Evolutionary conservation across 2,888 invertebrate species (phyloP), one percentile per base, ranked within the genome.

Genomic region (Alloplasta piceator): DNA sequence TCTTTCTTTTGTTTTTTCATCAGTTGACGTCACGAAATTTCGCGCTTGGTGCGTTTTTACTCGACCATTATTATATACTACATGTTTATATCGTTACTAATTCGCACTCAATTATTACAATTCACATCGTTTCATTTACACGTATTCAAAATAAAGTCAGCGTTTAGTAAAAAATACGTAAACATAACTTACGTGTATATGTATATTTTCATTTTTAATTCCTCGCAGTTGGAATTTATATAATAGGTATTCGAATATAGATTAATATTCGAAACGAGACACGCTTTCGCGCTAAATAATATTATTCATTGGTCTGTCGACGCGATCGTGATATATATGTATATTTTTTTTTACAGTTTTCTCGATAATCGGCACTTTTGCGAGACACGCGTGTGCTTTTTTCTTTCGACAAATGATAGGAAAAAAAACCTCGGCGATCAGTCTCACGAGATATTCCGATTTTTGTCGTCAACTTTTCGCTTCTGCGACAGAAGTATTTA

Each of bases 231-330:
- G 74, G 74, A 75, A 75, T 60, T 60, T 64, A 73, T 83, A 87
- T 75, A 81, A 83, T 82, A 80, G 83, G 78, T 64, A 48, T 88
- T 85, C 85, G 88, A 87, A 87, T 86, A 84, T 87, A 74, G 56
- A 12, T 46, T 80, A 36, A 46, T 72, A 77, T 68, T 80, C 58
- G 26, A 80, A 81, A 58, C 58, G 66, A 75, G 61, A 66, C 58
- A 43, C 12, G 14, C 39, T 70, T 26, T 41, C n/a, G 5, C 16
- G 6, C 56, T 50, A 72, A 78, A 41, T 61, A 89, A 90, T 82
- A 88, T 90, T 91, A 91, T 86, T 91, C 90, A 91, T 91, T 91
- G 91, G 91, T 91, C 89, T 90, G 87, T 87, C 87, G 87, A 89
- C 87, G 87, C 87, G 85, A 87, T 89, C 88, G 85, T 85, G 87